Evolutionary conservation across 2,113 vertebrate genomes (phyloP).

Genomic region (Rynchops niger): DNA sequence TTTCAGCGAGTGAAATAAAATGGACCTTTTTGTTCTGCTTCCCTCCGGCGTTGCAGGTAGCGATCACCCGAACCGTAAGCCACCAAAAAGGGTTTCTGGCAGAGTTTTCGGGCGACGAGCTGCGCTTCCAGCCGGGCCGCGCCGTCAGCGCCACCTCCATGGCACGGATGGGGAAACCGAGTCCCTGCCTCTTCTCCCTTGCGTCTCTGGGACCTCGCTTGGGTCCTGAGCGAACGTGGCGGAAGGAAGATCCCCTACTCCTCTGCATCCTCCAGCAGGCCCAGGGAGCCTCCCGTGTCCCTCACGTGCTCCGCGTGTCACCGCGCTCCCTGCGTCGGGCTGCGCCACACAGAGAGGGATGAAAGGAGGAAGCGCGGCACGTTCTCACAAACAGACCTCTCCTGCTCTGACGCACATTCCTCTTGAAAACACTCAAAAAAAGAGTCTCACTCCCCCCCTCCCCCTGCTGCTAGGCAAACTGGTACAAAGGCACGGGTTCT

Average conservation of each 20-base stretch:
- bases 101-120: background rate
- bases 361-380: background rate
- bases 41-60: background rate
- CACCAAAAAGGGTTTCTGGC: background rate
- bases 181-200: background rate
- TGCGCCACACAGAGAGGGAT: background rate
- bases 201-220: background rate
- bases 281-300: background rate
- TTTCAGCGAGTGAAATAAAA: background rate
- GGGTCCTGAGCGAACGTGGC: fast-evolving
- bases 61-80: fast-evolving
- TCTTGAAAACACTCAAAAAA: background rate
- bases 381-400: background rate
- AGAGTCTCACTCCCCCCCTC: background rate
- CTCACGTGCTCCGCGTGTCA: fast-evolving
- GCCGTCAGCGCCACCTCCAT: fast-evolving
- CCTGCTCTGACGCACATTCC: background rate
- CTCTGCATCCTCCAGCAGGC: fast-evolving
- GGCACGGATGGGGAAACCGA: background rate
- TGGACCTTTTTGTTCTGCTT: background rate
- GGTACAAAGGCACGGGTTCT: background rate
- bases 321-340: fast-evolving
- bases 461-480: background rate
- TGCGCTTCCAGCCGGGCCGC: background rate
- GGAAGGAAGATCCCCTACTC: background rate